Percentiles rank a stretch among this genome's conserved stretches.
These are phyloP conservation scores for Lagocephalus sceleratus DNA, from an alignment of 2,797 vertebrate genomes.

Conservation along the genomic window DNA sequence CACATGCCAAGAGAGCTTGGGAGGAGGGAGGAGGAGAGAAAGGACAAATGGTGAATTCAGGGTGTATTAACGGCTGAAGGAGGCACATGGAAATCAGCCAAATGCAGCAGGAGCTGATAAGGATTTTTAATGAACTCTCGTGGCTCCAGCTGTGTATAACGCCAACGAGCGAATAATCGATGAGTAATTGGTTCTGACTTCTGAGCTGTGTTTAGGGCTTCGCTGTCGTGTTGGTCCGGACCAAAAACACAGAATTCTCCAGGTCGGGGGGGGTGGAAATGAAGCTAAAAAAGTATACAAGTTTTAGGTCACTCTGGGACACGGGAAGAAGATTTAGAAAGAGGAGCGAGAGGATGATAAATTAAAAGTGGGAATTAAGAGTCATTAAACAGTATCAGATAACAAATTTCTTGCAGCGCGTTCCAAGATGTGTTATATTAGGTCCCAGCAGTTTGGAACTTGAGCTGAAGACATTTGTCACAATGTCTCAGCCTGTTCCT, in stretches of 20 bases:
- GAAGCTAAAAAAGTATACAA: not conserved
- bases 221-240: no score
- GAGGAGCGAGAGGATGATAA: not conserved
- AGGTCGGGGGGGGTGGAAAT: no score
- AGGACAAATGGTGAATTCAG: constrained; percentile 13
- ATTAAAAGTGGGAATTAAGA: not conserved
- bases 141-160: constrained; percentile 25
- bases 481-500: constrained; percentile 28
- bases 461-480: not conserved
- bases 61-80: constrained; percentile 1
- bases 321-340: no score
- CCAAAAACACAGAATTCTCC: no score
- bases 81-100: constrained; percentile 5
- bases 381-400: not conserved
- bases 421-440: not conserved
- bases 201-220: not conserved
- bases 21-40: constrained; percentile 8
- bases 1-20: constrained; percentile 14
- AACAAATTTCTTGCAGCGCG: not conserved
- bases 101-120: constrained; percentile 27
- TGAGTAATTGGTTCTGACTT: constrained; percentile 8
- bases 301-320: not conserved
- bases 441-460: constrained; percentile 16
- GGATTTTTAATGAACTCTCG: constrained; percentile 39
- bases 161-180: constrained; percentile 6